These are phyloP conservation scores for Pseudococcus longispinus DNA, from an alignment of 2,888 invertebrate genomes.

Conservation along the genomic window DNA sequence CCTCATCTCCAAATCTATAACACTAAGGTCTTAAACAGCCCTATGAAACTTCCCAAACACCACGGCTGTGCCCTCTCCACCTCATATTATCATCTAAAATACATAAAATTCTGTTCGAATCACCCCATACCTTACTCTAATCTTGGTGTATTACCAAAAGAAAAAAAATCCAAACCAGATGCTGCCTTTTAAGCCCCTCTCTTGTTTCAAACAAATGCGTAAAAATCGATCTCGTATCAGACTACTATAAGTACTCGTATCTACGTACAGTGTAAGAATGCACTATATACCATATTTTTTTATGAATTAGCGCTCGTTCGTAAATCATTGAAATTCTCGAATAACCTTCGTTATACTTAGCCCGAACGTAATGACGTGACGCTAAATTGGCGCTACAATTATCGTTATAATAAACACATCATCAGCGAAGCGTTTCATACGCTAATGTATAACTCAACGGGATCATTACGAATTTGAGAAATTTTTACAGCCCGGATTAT, in stretches of 20 bases:
- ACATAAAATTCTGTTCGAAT: neutral
- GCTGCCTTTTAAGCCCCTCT: neutral
- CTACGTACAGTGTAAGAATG: neutral
- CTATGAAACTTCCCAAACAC: neutral
- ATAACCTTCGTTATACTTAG: conserved; percentile 13
- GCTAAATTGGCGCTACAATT: conserved; percentile 18
- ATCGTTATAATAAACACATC: conserved; percentile 31
- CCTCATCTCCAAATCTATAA: too few relatives aligned
- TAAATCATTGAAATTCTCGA: conserved; percentile 5
- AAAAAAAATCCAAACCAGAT: neutral
- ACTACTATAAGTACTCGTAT: neutral
- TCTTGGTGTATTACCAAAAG: neutral
- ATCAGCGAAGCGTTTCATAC: neutral
- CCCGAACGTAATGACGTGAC: conserved; percentile 1
- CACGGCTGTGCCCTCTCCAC: neutral
- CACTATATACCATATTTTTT: neutral
- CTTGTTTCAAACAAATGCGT: neutral
- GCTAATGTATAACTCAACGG: conserved; percentile 19
- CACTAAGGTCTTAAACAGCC: too few relatives aligned
- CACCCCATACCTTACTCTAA: neutral
- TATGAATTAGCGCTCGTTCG: neutral
- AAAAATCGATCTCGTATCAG: conserved; percentile 1
- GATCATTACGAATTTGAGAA: conserved; percentile 3
- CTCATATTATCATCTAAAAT: too few relatives aligned
- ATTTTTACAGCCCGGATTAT: neutral